Evolutionary conservation across 2,888 invertebrate genomes (phyloP).

Genomic region (Netelia fuscicornis): DNA sequence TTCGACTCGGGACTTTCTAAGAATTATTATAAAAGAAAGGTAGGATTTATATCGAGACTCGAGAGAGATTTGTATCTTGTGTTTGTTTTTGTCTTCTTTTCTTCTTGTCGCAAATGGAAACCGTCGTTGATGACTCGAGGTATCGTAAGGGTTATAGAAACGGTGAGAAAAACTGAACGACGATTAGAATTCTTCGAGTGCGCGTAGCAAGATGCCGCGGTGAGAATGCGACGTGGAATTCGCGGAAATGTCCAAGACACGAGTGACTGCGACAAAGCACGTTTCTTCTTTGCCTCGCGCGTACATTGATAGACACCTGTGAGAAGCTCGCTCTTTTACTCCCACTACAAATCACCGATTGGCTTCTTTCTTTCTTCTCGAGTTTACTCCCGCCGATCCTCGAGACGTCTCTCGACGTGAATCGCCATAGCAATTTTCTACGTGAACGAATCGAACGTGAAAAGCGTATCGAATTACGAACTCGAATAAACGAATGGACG

Average conservation of each 20-base stretch:
- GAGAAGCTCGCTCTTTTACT: background rate
- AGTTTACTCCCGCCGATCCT: background rate
- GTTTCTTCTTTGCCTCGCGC: constrained; percentile 36
- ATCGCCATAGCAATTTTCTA: background rate
- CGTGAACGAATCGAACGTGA: background rate
- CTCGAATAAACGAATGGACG: background rate
- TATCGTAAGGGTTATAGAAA: constrained; percentile 5
- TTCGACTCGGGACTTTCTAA: background rate
- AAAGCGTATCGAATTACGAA: background rate
- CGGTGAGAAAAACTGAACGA: constrained; percentile 33
- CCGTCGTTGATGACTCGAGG: background rate
- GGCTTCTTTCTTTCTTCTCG: constrained; percentile 28
- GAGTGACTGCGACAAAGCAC: constrained; percentile 26
- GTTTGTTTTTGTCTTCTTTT: background rate
- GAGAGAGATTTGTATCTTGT: background rate
- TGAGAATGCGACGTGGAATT: constrained; percentile 36
- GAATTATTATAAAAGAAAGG: background rate
- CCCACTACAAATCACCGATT: constrained; percentile 18
- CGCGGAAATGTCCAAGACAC: constrained; percentile 49
- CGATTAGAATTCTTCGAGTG: constrained; percentile 53
- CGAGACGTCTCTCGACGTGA: background rate
- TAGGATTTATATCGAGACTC: background rate
- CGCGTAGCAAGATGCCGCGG: constrained; percentile 24
- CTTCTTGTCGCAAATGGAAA: too few relatives aligned
- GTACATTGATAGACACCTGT: constrained; percentile 32